Evolutionary conservation across 2,888 invertebrate species (phyloP), one percentile per base, ranked within the genome.

Genomic region (Hirtodrosophila trivittata): DNA sequence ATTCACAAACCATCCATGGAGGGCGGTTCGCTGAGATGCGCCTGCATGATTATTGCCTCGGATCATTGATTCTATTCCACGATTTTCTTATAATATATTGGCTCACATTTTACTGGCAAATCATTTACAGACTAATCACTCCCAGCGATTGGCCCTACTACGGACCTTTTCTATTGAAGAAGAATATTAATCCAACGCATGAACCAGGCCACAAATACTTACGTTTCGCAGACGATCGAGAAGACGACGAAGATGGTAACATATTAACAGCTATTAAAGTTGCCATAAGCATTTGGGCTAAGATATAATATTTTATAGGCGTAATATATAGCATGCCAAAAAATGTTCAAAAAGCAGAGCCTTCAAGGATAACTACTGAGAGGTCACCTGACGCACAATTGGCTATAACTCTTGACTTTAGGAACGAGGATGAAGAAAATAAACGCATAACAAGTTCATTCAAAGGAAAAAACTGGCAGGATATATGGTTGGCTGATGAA

Each of bases 21-120:
- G 68, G 74, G 8, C 75, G 82, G 2, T 75, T 76, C 51, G 80
- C 75, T 3, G 82, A 80, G 52, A 84, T 87, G 77, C 77, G 71
- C 21, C 26, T 70, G 6, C 64, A 70, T 13, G 84, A 87, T 26
- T 76, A 37, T 51, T 47, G 71, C 3, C 52, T 86, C 38, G 84
- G 75, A 9, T 72, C 82, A 1, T 55, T 87, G 28, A 67, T 86
- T 1, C 46, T 87, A 0, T 87, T 75, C 18, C 70, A 82, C 18
- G 84, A 87, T 32, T 82, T 82, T 41, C 46, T 76, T 0, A 56
- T 75, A 4, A 62, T 86, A 3, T 76, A 64, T 33, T 56, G 70
- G 18, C 21, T 80, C 18, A 57, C 74, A 0, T 59, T 74, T 16
- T 81, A 57, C 33, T 76, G 77, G 77, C 69, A 80, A 45, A 4